Evolutionary conservation across 2,888 invertebrate genomes (phyloP), one percentile per base, ranked within the genome.

Genomic region (Drosophila fulvimacula): DNA sequence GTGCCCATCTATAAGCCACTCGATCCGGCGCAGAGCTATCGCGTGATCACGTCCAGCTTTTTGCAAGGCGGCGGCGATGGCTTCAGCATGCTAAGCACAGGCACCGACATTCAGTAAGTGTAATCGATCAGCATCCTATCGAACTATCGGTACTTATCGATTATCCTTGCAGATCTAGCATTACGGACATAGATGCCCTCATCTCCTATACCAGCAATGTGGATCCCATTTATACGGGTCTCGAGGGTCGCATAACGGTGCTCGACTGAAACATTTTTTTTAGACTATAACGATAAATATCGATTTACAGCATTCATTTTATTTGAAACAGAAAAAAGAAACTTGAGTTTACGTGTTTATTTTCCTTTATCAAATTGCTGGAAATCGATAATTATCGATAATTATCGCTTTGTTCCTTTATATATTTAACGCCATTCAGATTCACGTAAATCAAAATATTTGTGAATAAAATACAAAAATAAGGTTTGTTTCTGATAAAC

Each of bases 1-100:
- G 92, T 95, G 44, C 96, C 96, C 7, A 89, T 88, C 11, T 96
- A 95, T 92, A 92, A 93, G 75, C 93, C 94, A 0, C 92, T 97
- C 15, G 93, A 94, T 42, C 78, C 89, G 0, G 91, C 93, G 39
- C 92, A 93, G 76, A 93, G 92, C 21, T 97, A 97, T 92, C 93
- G 94, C 10, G 91, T 97, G 0, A 92, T 95, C 17, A 89, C 95
- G 2, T 93, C 94, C 48, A 93, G 93, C 76, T 96, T 95, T 87
- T 91, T 96, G 60, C 93, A 94, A 1, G 93, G 93, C 39, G 96
- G 96, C 13, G 96, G 96, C 49, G 96, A 96, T 87, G 95, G 95
- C 0, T 96, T 94, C 88, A 82, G 92, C 65, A 94, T 94, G 79
- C 90, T 93, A 82, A 76, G 76, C 17, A 79, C 91, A 32, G 87